Conservation (phyloP, 2,888 invertebrate genomes). For the Melangyna quadrimaculata region DNA sequence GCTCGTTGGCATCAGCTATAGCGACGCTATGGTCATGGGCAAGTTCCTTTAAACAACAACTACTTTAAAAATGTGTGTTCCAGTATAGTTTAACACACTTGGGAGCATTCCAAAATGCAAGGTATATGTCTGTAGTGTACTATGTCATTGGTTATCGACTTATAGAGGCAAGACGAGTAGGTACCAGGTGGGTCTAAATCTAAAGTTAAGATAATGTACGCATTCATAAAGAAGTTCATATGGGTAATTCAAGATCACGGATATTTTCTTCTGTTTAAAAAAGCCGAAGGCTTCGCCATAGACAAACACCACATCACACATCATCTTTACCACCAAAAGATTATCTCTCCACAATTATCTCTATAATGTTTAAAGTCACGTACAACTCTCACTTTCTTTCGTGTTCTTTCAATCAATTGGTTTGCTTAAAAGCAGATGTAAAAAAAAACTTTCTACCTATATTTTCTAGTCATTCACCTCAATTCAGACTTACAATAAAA, state of each 20-base stretch:
- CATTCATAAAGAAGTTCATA: background rate
- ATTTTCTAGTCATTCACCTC: constrained; percentile 69
- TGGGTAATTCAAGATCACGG: constrained; percentile 49
- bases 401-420: constrained; percentile 28
- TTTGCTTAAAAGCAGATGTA: constrained; percentile 14
- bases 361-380: constrained; percentile 29
- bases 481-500: too few species aligned
- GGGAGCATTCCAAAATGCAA: too few species aligned
- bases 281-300: background rate
- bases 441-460: constrained; percentile 54
- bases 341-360: too few species aligned
- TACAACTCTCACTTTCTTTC: constrained; percentile 63
- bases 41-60: too few species aligned
- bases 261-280: background rate
- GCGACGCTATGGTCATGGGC: too few species aligned
- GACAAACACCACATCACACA: background rate
- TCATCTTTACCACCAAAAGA: background rate
- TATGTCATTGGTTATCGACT: too few species aligned
- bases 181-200: background rate
- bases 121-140: too few species aligned
- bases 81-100: too few species aligned
- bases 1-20: too few species aligned
- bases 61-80: too few species aligned
- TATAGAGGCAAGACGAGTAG: too few species aligned
- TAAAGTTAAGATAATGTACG: background rate